Evolutionary conservation across 2,888 invertebrate species (phyloP).

Genomic region (Sinohyriopsis cumingii): DNA sequence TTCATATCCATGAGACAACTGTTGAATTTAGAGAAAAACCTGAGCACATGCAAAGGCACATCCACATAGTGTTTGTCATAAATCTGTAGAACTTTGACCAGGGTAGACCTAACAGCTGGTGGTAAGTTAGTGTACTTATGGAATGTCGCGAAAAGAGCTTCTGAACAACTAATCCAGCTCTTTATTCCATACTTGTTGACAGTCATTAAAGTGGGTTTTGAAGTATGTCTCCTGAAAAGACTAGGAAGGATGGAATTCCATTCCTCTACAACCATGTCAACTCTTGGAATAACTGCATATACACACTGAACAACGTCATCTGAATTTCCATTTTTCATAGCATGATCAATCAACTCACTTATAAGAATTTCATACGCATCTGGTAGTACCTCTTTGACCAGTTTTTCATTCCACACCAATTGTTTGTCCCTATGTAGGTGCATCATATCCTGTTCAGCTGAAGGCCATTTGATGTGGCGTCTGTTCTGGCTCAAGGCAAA

Average conservation of each 20-base stretch:
- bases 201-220: conserved; percentile 6
- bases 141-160: no score
- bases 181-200: conserved; percentile 7
- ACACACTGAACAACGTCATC: conserved; percentile 1
- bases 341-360: conserved; percentile 4
- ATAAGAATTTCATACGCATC: conserved; percentile 15
- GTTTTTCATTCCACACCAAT: conserved; percentile 19
- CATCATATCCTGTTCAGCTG: conserved; percentile 7
- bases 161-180: background rate
- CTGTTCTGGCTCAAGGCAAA: conserved; percentile 25
- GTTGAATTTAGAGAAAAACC: background rate
- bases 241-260: conserved; percentile 30
- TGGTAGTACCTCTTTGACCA: conserved; percentile 16
- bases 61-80: background rate
- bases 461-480: conserved; percentile 19
- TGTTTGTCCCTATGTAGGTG: conserved; percentile 12
- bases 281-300: conserved; percentile 15
- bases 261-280: background rate
- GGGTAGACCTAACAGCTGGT: no score
- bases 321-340: conserved; percentile 1
- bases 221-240: conserved; percentile 5
- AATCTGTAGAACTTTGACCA: background rate
- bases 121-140: no score
- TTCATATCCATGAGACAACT: background rate
- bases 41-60: background rate